Evolutionary conservation across 2,797 vertebrate genomes (phyloP), one percentile per base, ranked within the genome.

Genomic region (Poecilia wingei): DNA sequence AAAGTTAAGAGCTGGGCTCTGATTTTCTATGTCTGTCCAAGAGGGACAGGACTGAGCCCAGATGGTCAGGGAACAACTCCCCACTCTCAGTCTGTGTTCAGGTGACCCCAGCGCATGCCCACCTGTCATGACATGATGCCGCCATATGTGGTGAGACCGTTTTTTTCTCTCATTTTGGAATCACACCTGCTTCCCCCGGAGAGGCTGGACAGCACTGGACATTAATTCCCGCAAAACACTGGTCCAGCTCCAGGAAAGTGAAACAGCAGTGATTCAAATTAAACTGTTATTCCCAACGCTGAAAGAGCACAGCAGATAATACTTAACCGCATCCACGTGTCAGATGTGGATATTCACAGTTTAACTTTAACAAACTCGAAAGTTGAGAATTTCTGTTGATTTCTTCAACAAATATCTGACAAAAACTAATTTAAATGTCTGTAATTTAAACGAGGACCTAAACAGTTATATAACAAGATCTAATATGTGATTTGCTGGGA

Each of bases 91-190:
- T 81, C 82, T 55, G 76, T 82, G 86, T 79, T 89, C 88, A 88
- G 92, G 88, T 89, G 89, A 91, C 89, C 91, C 68, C 31, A 74
- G 84, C 81, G 57, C 89, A 84, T 49, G 47, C 91, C 89, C 89
- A 91, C 91, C 89, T 91, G 92, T 82, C 88, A 87, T 76, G 79
- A 89, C 88, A 89, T 13, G 14, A 78, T 57, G 49, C 76, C 55
- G 74, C 91, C 92, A 92, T 88, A 91, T 91, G 94, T 89, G 91
- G 77, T 61, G 80, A 84, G 83, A 78, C 85, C 90, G 86, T 91
- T 87, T 88, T 91, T 87, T 88, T 87, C 78, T 74, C 64, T 81
- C 77, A 81, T 82, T 80, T 75, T 80, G 83, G 86, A 90, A 83
- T 86, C 84, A 79, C 91, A 91, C 87, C 83, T 84, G 87, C 86